Percentiles rank a stretch among this genome's conserved stretches.
phyloP scores from a whole-genome alignment of 2,888 invertebrate genomes.

The Platynereis dumerilii region DNA sequence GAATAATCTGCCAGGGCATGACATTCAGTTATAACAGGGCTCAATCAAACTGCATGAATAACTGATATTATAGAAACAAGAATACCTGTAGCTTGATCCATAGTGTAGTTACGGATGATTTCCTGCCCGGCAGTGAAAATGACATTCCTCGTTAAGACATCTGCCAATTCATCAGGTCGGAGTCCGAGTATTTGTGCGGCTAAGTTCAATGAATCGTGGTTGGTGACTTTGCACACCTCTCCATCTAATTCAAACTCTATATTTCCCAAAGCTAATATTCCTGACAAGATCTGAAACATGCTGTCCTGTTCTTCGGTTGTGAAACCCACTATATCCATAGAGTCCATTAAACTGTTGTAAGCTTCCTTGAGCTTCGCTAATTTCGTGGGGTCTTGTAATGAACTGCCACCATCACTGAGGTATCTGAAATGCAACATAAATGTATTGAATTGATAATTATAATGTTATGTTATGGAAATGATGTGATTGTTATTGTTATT shows the following conservation, averaged over 20 bases:
- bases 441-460: not conserved
- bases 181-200: conserved; percentile 42
- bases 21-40: too few species aligned
- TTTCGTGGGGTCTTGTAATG: conserved; percentile 35
- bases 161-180: conserved; percentile 46
- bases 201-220: too few species aligned
- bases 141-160: conserved; percentile 50
- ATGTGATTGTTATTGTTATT: too few species aligned
- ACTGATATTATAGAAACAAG: too few species aligned
- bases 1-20: too few species aligned
- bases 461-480: too few species aligned
- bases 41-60: too few species aligned
- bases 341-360: conserved; percentile 53
- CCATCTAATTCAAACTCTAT: conserved; percentile 49
- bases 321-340: conserved; percentile 60
- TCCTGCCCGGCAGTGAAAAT: conserved; percentile 56
- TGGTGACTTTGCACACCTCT: too few species aligned
- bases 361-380: conserved; percentile 36
- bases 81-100: conserved; percentile 53
- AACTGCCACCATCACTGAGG: conserved; percentile 41
- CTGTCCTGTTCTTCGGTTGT: conserved; percentile 53
- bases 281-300: conserved; percentile 54
- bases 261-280: conserved; percentile 57
- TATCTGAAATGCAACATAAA: conserved; percentile 40
- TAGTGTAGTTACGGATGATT: conserved; percentile 53